Conservation (phyloP, 2,113 vertebrate species). For the Gavialis gangeticus region DNA sequence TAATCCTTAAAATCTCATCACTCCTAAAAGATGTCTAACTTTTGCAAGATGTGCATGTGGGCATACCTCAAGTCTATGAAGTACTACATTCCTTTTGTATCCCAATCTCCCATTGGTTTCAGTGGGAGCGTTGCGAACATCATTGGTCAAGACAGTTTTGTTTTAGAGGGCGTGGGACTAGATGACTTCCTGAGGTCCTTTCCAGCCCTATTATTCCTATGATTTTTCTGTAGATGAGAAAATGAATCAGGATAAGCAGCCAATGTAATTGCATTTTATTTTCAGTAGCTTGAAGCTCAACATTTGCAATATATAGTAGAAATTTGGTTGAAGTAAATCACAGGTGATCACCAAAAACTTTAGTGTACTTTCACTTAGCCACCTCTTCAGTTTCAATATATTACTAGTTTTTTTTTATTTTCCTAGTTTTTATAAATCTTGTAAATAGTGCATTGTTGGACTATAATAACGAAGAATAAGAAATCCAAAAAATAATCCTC, state of each 20-base stretch:
- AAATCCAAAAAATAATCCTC: not conserved
- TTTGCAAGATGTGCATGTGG: not conserved
- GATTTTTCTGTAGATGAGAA: not conserved
- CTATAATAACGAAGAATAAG: not conserved
- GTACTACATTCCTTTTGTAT: not conserved
- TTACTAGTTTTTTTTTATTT: not conserved
- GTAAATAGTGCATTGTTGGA: constrained; percentile 2
- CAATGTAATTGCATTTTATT: not conserved
- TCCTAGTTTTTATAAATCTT: not conserved
- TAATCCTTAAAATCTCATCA: not conserved
- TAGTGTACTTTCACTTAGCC: not conserved
- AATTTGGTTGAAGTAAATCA: not conserved
- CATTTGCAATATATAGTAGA: not conserved
- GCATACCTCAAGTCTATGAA: not conserved
- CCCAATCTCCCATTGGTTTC: not conserved
- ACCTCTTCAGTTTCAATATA: not conserved
- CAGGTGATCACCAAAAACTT: not conserved
- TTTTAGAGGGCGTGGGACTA: not conserved
- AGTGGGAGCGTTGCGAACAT: not conserved
- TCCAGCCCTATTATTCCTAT: not conserved
- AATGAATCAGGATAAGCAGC: not conserved
- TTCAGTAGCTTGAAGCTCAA: not conserved
- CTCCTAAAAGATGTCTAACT: not conserved
- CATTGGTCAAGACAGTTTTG: not conserved
- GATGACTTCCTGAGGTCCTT: not conserved